Base-by-base conservation (phyloP, 2,888 invertebrate genomes). In the Latrodectus hesperus region DNA sequence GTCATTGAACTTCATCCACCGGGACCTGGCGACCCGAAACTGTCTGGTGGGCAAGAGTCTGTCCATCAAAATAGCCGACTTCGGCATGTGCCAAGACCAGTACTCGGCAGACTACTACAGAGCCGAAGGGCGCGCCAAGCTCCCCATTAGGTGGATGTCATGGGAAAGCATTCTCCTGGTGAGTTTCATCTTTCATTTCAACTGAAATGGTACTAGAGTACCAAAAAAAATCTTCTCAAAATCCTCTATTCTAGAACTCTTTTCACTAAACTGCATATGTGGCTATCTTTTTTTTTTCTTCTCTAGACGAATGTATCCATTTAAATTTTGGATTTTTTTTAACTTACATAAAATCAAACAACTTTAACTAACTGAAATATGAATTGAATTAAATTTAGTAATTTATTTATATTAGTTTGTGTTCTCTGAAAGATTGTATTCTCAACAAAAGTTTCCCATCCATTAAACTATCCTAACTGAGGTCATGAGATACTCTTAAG, bases 141-240 rank as follows among this genome's bases (percentile, higher is more conserved):
- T 98, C 90, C 97, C 98, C 0, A 94, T 98, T 82, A 94, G 98
- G 74, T 97, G 97, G 97, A 96, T 97, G 94, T 95, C 97, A 1
- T 96, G 96, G 96, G 97, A 97, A 92, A 95, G 95, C 1, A 94
- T 96, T 85, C 94, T 96, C 90, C 90, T 94, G 91, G 96, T 96
- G 92, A 93, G 93, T 92, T 79, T 52, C 0, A 26, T 10, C n/a
- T 16, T 16, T 60, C 12, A 14, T 5, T 55, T 14, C 0, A 55
- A 55, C 12, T 55, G 55, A 4, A 16, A 10, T 14, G 14, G 12
- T 55, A 55, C 12, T 9, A 55, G 14, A 9, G 55, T 16, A 14
- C 55, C 3, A 12, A 55, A 4, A 12, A n/a, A 55, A 1, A 55
- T 14, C 5, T 14, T 14, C 55, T 55, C 55, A 10, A 55, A 55